Base-by-base conservation (phyloP, 2,797 vertebrate genomes). In the Crossoptilon crossoptilon region DNA sequence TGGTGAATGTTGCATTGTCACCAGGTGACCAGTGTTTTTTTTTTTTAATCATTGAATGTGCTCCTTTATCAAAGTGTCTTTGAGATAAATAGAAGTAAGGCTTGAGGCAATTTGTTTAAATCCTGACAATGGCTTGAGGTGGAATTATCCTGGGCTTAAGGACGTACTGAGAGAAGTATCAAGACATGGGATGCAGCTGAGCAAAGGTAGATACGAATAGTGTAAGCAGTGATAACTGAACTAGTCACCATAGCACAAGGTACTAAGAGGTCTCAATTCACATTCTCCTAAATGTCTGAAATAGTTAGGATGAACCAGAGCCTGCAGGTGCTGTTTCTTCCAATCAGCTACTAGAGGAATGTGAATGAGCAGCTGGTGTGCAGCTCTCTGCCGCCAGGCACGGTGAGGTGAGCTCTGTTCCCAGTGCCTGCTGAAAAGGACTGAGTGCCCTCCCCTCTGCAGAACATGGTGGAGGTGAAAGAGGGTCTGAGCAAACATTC, bases 361-460 rank as follows among this genome's bases (percentile, higher is more conserved):
- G 2, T 10, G 23, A 72, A 43, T 11, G n/a, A 69, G 26, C 12
- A 22, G 46, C 14, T 53, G 79, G 41, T 6, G 24, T 11, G n/a
- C 7, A 41, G 35, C 27, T 4, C 0, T 2, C 62, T n/a, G 2
- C 1, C 15, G 55, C 49, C 43, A 1, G 0, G 0, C 6, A 3
- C 5, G 24, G 9, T 14, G 43, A 70, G n/a, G 29, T 60, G 60
- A 67, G 39, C 51, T 66, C 59, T 1, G 0, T 5, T 69, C 41
- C 37, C 0, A 0, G 7, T 3, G n/a, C 11, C 60, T 72, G 66
- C 17, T 7, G 51, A 62, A n/a, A 41, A 18, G 22, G 31, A 9
- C 31, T 33, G 22, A 76, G 56, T 4, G 4, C 21, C 22, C 21
- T 44, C 14, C 2, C 1, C 17, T 6, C 22, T 5, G 17, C 2